These are phyloP conservation scores for Acanthoscelides obtectus DNA, from an alignment of 2,888 invertebrate species.

Conservation along the genomic window DNA sequence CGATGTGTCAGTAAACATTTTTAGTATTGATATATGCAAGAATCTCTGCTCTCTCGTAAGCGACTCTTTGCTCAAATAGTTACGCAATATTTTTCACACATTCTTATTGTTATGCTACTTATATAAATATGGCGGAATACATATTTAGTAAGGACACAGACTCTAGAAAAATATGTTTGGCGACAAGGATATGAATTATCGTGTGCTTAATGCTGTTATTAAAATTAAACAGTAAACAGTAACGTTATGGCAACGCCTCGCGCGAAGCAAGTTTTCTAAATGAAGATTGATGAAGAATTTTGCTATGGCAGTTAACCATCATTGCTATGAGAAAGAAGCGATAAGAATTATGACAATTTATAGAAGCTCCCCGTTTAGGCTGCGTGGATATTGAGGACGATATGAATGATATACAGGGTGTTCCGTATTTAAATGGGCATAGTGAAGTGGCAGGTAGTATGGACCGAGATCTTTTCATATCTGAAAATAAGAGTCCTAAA, in stretches of 20 bases:
- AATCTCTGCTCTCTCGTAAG: background rate
- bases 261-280: too few species aligned
- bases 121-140: background rate
- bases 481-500: too few species aligned
- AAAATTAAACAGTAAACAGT: background rate
- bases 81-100: background rate
- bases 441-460: too few species aligned
- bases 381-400: too few species aligned
- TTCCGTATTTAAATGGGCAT: too few species aligned
- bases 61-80: background rate
- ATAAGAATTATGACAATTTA: too few species aligned
- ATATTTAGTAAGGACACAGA: background rate
- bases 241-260: background rate
- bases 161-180: background rate
- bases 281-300: too few species aligned
- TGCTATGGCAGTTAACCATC: too few species aligned
- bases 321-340: too few species aligned
- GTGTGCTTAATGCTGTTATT: background rate
- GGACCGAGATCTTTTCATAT: too few species aligned
- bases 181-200: background rate
- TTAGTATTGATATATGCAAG: background rate
- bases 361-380: too few species aligned
- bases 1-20: background rate
- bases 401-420: too few species aligned
- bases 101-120: background rate